A percentile compares a stretch with the other conserved stretches of the same genome.
Conservation (phyloP, 2,113 vertebrate genomes). For the Chionis minor region DNA sequence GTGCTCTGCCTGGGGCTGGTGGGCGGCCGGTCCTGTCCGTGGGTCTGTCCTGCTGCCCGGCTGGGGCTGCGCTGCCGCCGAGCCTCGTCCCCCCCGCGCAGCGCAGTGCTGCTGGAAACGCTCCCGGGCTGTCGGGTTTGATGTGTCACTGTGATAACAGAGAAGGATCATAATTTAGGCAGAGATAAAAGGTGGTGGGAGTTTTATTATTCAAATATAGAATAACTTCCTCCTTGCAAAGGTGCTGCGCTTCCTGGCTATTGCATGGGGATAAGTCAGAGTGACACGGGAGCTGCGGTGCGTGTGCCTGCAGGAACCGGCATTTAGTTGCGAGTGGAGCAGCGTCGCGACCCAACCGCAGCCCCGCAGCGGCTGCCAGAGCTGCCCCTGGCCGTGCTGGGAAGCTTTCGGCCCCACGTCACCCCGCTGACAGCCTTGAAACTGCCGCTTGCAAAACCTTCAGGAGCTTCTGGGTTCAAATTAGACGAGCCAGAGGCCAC, state of each 20-base stretch:
- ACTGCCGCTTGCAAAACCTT: not conserved
- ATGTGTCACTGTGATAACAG: not conserved
- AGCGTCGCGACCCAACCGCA: fast-evolving
- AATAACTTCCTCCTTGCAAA: slow-evolving; percentile 6
- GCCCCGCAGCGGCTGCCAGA: not conserved
- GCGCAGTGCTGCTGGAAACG: fast-evolving
- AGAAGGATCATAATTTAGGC: not conserved
- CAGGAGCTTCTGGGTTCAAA: not conserved
- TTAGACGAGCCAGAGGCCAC: fast-evolving
- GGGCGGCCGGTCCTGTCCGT: fast-evolving
- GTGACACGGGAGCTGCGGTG: not conserved
- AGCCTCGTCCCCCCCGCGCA: fast-evolving
- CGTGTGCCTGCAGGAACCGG: fast-evolving
- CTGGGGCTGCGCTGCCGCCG: not conserved
- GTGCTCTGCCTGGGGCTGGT: no score
- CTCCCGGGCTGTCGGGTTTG: not conserved
- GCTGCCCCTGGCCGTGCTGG: not conserved
- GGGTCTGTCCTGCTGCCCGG: not conserved
- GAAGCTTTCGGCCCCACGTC: fast-evolving
- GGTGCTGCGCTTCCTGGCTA: not conserved
- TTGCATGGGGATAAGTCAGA: not conserved
- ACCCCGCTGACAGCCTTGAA: fast-evolving
- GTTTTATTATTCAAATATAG: slow-evolving; percentile 43
- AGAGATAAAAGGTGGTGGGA: slow-evolving; percentile 44
- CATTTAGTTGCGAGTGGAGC: fast-evolving